Conservation (phyloP, 2,797 vertebrate genomes). For the Echiichthys vipera region DNA sequence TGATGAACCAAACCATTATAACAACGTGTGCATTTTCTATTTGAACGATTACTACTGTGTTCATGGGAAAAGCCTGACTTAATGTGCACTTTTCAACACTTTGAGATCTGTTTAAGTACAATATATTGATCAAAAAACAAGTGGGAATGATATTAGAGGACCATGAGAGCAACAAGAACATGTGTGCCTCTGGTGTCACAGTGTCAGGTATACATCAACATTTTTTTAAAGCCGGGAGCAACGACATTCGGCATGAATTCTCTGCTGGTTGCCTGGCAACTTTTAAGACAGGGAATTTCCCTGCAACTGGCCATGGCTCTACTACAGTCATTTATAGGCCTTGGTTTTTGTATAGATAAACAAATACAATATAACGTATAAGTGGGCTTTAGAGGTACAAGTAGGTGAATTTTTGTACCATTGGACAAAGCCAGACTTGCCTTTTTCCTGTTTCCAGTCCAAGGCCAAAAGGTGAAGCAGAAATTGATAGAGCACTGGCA, state of each 20-base stretch:
- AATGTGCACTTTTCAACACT: not conserved
- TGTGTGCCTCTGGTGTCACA: not conserved
- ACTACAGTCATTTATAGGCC: not conserved
- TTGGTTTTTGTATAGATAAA: not conserved
- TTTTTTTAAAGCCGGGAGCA: not conserved
- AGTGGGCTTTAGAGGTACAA: not conserved
- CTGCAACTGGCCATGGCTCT: no score
- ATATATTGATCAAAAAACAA: not conserved
- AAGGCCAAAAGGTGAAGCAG: not conserved
- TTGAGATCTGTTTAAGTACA: not conserved
- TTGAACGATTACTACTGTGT: not conserved
- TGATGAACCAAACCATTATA: not conserved
- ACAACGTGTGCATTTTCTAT: not conserved
- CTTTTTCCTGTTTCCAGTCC: not conserved
- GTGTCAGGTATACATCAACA: not conserved
- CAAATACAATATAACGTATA: not conserved
- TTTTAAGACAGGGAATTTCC: not conserved
- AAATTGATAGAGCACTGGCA: no score
- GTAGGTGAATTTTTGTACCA: not conserved
- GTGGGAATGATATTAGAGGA: not conserved
- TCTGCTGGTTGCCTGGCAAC: not conserved
- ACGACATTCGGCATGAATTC: not conserved
- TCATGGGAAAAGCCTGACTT: not conserved
- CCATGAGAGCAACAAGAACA: not conserved
- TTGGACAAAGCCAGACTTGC: no score